Conservation (phyloP, 2,888 invertebrate genomes). For the Drosophila buzzatii region DNA sequence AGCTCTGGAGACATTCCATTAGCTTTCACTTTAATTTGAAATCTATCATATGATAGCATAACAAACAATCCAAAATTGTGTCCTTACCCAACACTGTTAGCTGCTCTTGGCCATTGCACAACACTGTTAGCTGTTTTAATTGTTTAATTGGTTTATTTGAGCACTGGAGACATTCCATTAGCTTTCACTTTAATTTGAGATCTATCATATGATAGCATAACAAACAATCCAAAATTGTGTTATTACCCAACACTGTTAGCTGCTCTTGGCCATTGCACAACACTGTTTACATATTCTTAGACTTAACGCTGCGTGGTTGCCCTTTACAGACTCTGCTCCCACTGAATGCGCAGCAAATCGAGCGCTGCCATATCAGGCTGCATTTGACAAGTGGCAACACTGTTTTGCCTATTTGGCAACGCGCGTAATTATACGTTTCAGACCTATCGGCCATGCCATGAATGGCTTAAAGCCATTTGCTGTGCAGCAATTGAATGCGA, state of each 20-base stretch:
- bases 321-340: background rate
- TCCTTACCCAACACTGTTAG: background rate
- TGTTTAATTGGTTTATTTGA: accelerated
- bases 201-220: background rate
- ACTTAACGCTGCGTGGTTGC: background rate
- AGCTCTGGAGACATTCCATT: accelerated
- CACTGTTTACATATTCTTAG: background rate
- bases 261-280: background rate
- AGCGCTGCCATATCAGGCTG: conserved; percentile 3
- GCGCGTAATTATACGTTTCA: background rate
- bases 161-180: no score
- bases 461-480: conserved; percentile 10
- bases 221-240: accelerated
- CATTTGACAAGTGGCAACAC: conserved; percentile 2
- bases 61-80: accelerated
- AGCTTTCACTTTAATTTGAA: background rate
- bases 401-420: conserved; percentile 1
- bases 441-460: conserved; percentile 1
- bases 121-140: no score
- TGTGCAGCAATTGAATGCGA: conserved; percentile 1
- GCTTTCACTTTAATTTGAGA: background rate
- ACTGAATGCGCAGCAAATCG: background rate
- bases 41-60: background rate
- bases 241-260: background rate
- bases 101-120: background rate